Base-by-base conservation (phyloP, 2,797 vertebrate genomes). In the Holocentrus rufus region DNA sequence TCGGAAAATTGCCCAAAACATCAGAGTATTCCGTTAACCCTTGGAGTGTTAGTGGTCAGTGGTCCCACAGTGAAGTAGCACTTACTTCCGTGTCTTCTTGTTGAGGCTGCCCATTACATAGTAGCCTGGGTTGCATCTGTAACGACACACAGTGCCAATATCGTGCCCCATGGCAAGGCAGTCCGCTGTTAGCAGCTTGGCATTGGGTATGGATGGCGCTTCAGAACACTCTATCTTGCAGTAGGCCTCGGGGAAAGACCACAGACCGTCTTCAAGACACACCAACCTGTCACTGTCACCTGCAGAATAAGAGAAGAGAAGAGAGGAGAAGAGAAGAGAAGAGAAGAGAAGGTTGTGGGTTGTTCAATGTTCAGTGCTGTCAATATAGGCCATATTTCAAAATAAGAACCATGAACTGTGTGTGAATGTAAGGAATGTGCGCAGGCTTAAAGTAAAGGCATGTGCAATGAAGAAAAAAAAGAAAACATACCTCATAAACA, bases 181-280 rank as follows among this genome's bases (percentile, higher is more conserved):
- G 14, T 83, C 92, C 0, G 94, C 92, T 8, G 94, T 93, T 54
- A 98, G 90, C 5, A 96, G 89, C 71, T 84, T 94, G 82, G 96
- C 94, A 0, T 95, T 87, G 14, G 92, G 75, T 49, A 98, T 80
- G 0, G 5, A n/a, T 0, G 93, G 95, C 0, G 95, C 95, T 0
- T 88, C 85, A 0, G 91, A 91, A 0, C 98, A 99, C 76, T 98
- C 96, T 31, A 98, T 89, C 90, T 98, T 98, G 92, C 98, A 99
- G 90, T 96, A 98, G 53, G 96, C 97, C 86, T 99, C 97, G 0
- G 98, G 98, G 64, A 97, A 95, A 0, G 97, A 99, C 98, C 98
- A 99, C 60, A 98, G 91, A 2, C 97, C 96, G 0, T 99, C 97
- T 69, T 96, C 96, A 83, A 97, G 90, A 88, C 98, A 99, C 63